Evolutionary conservation across 2,888 invertebrate genomes (phyloP).

Genomic region (Heliconius cydno): DNA sequence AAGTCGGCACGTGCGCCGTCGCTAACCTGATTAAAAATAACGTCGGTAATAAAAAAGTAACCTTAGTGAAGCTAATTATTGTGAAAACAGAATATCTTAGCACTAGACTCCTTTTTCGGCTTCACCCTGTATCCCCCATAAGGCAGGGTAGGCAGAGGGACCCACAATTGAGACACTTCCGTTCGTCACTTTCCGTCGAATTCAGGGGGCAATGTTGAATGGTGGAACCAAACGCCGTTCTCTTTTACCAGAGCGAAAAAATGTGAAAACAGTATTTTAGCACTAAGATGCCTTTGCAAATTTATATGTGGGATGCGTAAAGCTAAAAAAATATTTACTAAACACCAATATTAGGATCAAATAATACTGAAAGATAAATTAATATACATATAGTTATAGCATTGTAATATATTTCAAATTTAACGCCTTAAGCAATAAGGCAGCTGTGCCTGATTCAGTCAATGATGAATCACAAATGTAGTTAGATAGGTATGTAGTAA

Average conservation of each 20-base stretch:
- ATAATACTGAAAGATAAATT: neutral
- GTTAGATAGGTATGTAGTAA: neutral
- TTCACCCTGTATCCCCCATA: neutral
- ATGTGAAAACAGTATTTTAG: too few relatives aligned
- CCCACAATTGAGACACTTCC: neutral
- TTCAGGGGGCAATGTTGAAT: neutral
- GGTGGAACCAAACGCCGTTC: too few relatives aligned
- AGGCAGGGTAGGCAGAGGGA: neutral
- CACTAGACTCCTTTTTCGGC: neutral
- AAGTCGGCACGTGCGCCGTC: constrained; percentile 67
- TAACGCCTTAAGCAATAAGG: constrained; percentile 13
- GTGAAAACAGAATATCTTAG: too few relatives aligned
- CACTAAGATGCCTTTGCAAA: too few relatives aligned
- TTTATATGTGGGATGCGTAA: too few relatives aligned
- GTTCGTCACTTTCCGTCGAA: neutral
- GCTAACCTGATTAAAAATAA: constrained; percentile 52
- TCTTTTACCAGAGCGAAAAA: too few relatives aligned
- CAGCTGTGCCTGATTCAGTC: constrained; percentile 10
- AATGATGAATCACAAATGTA: neutral
- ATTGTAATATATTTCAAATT: neutral
- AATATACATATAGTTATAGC: neutral
- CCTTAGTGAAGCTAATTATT: neutral
- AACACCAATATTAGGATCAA: neutral
- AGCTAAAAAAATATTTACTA: neutral
- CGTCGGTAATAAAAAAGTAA: neutral